Conservation (phyloP, 1,140 invertebrate genomes). For the Vanessa tameamea region DNA sequence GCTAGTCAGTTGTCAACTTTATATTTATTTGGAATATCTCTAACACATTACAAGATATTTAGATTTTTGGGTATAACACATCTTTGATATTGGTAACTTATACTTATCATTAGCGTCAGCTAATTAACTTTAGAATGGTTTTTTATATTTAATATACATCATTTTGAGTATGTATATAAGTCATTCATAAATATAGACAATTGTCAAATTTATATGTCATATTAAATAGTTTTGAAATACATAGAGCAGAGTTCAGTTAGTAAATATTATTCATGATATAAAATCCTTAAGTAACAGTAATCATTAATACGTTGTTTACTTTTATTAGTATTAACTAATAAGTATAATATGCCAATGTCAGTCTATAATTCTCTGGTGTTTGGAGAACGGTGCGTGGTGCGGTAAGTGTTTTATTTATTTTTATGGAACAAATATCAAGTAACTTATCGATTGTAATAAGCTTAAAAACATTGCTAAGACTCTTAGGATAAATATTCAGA, state of each 20-base stretch:
- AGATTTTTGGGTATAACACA: slow-evolving; percentile 22
- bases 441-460: slow-evolving; percentile 2
- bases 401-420: slow-evolving; percentile 51
- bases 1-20: neutral
- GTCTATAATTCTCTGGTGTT: slow-evolving; percentile 25
- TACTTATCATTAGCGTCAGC: slow-evolving; percentile 14
- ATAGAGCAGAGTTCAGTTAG: no score
- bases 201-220: no score
- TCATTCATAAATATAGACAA: no score
- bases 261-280: no score
- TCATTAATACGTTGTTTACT: no score
- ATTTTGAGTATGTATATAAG: no score
- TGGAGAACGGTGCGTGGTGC: slow-evolving; percentile 56
- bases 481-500: neutral
- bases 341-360: slow-evolving; percentile 26
- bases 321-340: neutral
- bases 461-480: slow-evolving; percentile 49
- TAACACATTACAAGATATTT: slow-evolving; percentile 1
- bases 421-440: neutral
- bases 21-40: neutral
- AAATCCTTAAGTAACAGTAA: no score
- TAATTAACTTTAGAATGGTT: neutral
- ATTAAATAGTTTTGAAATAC: no score
- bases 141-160: no score
- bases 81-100: slow-evolving; percentile 23